Conservation (phyloP, 2,797 vertebrate species). For the Premnoplex brunnescens region DNA sequence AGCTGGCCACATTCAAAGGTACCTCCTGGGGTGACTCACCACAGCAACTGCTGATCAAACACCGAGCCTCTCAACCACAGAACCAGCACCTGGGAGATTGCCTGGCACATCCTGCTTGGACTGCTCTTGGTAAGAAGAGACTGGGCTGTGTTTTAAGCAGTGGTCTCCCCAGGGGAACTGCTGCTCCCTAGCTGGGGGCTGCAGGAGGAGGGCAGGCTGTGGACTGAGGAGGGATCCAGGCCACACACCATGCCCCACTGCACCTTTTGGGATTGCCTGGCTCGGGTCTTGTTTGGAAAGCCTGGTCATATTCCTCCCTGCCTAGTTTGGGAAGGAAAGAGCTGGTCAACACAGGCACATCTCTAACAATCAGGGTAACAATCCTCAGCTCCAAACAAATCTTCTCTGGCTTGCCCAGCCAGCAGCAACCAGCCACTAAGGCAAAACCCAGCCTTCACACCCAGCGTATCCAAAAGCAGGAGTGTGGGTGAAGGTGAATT, state of each 20-base stretch:
- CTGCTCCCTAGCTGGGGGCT: neutral
- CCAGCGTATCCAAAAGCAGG: neutral
- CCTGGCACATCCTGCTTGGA: neutral
- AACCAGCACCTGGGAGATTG: neutral
- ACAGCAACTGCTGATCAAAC: neutral
- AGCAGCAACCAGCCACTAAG: neutral
- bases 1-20: neutral
- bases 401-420: neutral
- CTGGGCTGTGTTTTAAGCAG: neutral
- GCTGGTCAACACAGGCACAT: neutral
- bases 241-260: rapidly evolving
- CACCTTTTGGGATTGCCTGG: neutral
- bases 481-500: neutral
- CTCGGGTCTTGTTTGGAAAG: neutral
- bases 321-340: neutral
- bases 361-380: neutral
- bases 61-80: neutral
- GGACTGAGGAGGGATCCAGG: neutral
- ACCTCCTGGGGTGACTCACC: neutral
- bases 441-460: neutral
- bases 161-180: neutral
- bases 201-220: neutral
- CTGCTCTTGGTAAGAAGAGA: neutral
- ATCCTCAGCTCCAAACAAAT: neutral
- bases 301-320: neutral